Evolutionary conservation across 2,113 vertebrate species (phyloP).

Genomic region (Ammodytes dubius): DNA sequence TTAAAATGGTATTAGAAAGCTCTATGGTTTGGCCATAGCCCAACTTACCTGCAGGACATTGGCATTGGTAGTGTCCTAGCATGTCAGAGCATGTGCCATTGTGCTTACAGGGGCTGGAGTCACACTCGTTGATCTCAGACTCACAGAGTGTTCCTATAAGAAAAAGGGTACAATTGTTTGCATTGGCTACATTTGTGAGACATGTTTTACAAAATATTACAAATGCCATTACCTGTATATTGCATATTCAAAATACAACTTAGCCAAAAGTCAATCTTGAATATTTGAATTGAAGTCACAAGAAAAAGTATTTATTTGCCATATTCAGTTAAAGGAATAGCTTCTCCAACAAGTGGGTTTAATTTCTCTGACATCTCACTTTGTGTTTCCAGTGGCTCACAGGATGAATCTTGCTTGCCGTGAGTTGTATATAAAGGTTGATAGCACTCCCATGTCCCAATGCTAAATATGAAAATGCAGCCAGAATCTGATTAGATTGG

Average conservation of each 20-base stretch:
- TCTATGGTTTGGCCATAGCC: not conserved
- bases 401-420: not conserved
- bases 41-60: slow-evolving; percentile 85
- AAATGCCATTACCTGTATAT: not conserved
- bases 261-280: not conserved
- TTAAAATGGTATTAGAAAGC: slow-evolving; percentile 32
- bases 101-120: slow-evolving; percentile 84
- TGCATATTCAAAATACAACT: not conserved
- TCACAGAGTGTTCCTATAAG: slow-evolving; percentile 84
- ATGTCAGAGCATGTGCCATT: slow-evolving; percentile 82
- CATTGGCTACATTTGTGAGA: not conserved
- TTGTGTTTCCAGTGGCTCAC: not conserved
- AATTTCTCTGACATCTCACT: not conserved
- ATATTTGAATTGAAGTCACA: not conserved
- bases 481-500: not conserved
- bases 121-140: slow-evolving; percentile 81
- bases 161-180: not conserved
- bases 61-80: slow-evolving; percentile 81
- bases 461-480: not conserved
- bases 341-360: not conserved
- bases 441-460: too few species aligned
- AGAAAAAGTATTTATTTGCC: not conserved
- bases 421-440: too few species aligned
- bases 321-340: not conserved
- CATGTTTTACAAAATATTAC: not conserved